Percentiles rank a stretch among this genome's conserved stretches.
Evolutionary conservation across 2,888 invertebrate species (phyloP).

Genomic region (Drepanosiphum platanoidis): DNA sequence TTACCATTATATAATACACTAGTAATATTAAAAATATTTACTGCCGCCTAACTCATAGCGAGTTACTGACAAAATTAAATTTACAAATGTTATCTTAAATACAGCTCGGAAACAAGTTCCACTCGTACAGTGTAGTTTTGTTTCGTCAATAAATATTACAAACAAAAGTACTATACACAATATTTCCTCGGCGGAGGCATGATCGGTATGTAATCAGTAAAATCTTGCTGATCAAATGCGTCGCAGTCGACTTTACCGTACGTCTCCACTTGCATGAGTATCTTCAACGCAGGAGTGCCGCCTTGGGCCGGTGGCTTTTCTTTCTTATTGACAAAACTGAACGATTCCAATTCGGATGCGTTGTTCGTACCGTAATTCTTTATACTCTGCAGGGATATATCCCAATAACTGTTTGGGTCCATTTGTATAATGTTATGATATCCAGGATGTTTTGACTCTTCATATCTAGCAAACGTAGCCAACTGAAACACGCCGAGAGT

Average conservation of each 20-base stretch:
- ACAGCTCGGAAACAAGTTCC: too few relatives aligned
- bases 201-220: conserved; percentile 48
- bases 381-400: conserved; percentile 23
- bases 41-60: too few relatives aligned
- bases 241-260: conserved; percentile 33
- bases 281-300: not conserved
- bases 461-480: conserved; percentile 43
- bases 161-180: not conserved
- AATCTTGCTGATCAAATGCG: conserved; percentile 20
- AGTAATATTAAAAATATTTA: too few relatives aligned
- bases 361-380: not conserved
- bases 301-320: not conserved
- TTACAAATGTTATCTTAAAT: too few relatives aligned
- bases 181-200: conserved; percentile 42
- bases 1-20: too few relatives aligned
- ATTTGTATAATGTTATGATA: conserved; percentile 9
- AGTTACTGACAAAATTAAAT: too few relatives aligned
- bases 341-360: not conserved
- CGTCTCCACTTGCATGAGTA: conserved; percentile 36
- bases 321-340: conserved; percentile 9
- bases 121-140: too few relatives aligned
- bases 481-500: not conserved
- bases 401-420: conserved; percentile 44
- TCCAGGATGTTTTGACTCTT: not conserved
- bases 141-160: not conserved